Evolutionary conservation across 2,888 invertebrate species (phyloP).

Genomic region (Aphelenchoides bicaudatus): DNA sequence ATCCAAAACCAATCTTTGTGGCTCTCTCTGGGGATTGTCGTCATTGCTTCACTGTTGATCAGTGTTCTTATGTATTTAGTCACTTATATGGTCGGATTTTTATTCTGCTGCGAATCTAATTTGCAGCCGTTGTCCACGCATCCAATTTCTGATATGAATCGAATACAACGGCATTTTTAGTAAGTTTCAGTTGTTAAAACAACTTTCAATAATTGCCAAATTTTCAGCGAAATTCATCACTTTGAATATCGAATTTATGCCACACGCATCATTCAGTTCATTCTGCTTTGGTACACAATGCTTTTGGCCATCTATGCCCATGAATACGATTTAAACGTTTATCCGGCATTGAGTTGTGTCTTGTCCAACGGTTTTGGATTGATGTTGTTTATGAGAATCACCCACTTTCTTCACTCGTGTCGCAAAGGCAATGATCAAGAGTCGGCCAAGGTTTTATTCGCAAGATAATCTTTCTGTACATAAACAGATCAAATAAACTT

Average conservation of each 20-base stretch:
- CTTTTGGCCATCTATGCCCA: conserved; percentile 43
- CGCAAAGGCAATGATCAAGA: conserved; percentile 27
- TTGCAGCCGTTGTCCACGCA: conserved; percentile 30
- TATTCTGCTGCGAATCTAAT: conserved; percentile 47
- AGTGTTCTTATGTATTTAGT: conserved; percentile 42
- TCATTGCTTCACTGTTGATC: conserved; percentile 40
- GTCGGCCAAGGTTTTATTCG: conserved; percentile 23
- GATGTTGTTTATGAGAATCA: conserved; percentile 45
- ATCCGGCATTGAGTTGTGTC: conserved; percentile 43
- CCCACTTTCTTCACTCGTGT: conserved; percentile 43
- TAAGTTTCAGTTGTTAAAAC: conserved; percentile 6
- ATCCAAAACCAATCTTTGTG: conserved; percentile 36
- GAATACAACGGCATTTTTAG: conserved; percentile 38
- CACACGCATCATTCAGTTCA: conserved; percentile 41
- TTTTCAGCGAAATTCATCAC: conserved; percentile 39
- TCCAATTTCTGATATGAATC: conserved; percentile 32
- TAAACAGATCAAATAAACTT: not conserved
- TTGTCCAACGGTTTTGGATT: conserved; percentile 47
- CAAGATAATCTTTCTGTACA: conserved; percentile 24
- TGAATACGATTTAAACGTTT: conserved; percentile 43
- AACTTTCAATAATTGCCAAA: not conserved
- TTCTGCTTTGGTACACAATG: conserved; percentile 46
- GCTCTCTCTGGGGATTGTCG: conserved; percentile 33
- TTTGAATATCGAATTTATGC: conserved; percentile 39
- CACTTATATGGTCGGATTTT: conserved; percentile 44